These are phyloP conservation scores for Melanotus villosus DNA, from an alignment of 2,888 invertebrate genomes.

Conservation along the genomic window DNA sequence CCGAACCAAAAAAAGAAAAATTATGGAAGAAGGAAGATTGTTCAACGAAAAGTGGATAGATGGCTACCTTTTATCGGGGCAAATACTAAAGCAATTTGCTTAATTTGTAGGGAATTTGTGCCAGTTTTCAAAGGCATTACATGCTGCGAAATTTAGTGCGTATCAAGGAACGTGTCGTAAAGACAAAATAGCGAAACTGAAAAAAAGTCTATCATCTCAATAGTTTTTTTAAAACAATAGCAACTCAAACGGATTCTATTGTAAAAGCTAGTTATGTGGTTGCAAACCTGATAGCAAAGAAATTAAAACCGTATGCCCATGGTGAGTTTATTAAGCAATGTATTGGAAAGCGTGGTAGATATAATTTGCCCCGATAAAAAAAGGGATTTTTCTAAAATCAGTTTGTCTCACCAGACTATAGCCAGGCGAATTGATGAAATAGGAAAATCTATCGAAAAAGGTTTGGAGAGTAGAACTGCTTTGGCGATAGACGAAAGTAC, in stretches of 20 bases:
- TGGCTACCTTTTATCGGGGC: no score
- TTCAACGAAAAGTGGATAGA: no score
- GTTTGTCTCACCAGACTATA: slow-evolving; percentile 49
- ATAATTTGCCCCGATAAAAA: slow-evolving; percentile 26
- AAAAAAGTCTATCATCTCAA: background rate
- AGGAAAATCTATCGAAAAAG: slow-evolving; percentile 36
- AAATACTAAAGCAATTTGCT: no score
- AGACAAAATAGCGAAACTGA: no score
- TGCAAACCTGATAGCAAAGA: background rate
- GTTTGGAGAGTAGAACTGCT: slow-evolving; percentile 29
- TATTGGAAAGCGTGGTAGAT: slow-evolving; percentile 5
- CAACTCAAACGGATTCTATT: background rate
- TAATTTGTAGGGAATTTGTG: no score
- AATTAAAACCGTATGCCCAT: background rate
- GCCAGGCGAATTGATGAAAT: no score
- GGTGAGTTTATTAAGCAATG: background rate
- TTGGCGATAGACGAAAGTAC: slow-evolving; percentile 34
- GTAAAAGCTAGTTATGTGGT: slow-evolving; percentile 1
- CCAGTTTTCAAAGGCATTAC: no score
- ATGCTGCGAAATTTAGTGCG: no score
- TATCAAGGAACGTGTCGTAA: no score
- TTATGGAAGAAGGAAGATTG: no score
- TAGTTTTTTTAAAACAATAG: no score
- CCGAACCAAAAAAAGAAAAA: no score
- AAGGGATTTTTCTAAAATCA: slow-evolving; percentile 42